These are phyloP conservation scores for Hypselothyrea guttata DNA, from an alignment of 2,888 invertebrate species.

Conservation along the genomic window DNA sequence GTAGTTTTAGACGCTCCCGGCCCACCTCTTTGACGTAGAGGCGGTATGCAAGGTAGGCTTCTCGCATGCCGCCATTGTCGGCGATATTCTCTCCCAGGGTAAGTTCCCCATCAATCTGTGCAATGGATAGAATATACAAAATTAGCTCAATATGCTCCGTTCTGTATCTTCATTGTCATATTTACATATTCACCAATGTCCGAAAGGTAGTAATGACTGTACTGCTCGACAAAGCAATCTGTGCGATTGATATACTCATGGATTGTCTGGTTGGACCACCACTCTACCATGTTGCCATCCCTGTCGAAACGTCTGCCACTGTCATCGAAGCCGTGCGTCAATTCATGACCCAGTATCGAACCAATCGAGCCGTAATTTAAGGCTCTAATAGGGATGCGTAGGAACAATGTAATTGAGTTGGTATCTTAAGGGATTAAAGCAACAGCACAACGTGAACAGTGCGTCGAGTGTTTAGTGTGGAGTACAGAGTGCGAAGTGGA, in stretches of 20 bases:
- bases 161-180: slow-evolving; percentile 36
- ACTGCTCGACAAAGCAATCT: slow-evolving; percentile 93
- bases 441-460: slow-evolving; percentile 24
- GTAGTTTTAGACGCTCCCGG: slow-evolving; percentile 85
- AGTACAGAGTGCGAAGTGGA: slow-evolving; percentile 27
- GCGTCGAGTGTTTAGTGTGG: slow-evolving; percentile 1
- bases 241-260: slow-evolving; percentile 89
- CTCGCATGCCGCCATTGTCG: slow-evolving; percentile 91
- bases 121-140: slow-evolving; percentile 19
- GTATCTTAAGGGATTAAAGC: slow-evolving; percentile 38
- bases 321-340: slow-evolving; percentile 84
- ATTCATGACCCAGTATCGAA: slow-evolving; percentile 89
- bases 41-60: slow-evolving; percentile 87
- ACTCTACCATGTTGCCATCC: slow-evolving; percentile 92
- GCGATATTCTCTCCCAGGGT: slow-evolving; percentile 93
- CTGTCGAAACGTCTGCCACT: slow-evolving; percentile 91
- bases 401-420: slow-evolving; percentile 45
- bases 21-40: slow-evolving; percentile 84
- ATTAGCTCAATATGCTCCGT: not conserved
- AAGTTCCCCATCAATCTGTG: slow-evolving; percentile 88
- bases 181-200: slow-evolving; percentile 86
- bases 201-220: slow-evolving; percentile 86
- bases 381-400: slow-evolving; percentile 84
- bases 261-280: slow-evolving; percentile 93
- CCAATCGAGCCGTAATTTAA: slow-evolving; percentile 92